Evolutionary conservation across 2,797 vertebrate species (phyloP).

Genomic region (Lepidocolaptes lacrymiger): DNA sequence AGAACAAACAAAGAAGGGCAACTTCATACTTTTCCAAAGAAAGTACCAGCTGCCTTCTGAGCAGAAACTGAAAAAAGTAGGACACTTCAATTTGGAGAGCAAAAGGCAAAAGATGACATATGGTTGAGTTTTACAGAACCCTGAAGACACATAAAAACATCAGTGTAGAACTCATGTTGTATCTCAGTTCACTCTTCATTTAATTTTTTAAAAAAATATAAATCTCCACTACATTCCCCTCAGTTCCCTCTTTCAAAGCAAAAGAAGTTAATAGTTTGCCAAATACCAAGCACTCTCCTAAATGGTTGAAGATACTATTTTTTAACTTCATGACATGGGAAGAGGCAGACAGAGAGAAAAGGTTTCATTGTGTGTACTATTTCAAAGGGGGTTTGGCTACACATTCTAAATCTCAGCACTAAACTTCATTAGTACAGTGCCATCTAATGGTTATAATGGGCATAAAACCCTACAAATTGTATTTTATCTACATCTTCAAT

Average conservation of each 20-base stretch:
- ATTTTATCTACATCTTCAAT: background rate
- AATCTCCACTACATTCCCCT: background rate
- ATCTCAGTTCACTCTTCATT: background rate
- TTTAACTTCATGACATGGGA: background rate
- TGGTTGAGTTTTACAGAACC: background rate
- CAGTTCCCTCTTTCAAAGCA: background rate
- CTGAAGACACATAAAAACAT: background rate
- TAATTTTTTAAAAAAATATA: background rate
- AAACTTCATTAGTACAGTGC: background rate
- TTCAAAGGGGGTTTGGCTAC: background rate
- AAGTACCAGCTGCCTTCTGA: background rate
- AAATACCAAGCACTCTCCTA: background rate
- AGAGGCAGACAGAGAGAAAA: background rate
- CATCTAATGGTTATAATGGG: slow-evolving; percentile 31
- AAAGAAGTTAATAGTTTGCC: background rate
- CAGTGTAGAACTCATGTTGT: background rate
- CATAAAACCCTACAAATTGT: background rate
- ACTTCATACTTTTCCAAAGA: background rate
- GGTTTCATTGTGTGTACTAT: background rate
- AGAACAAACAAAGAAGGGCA: background rate
- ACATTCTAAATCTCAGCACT: background rate
- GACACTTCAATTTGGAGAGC: background rate
- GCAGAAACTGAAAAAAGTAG: background rate
- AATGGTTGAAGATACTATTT: background rate
- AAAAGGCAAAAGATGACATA: background rate